These are phyloP conservation scores for Nothocercus julius DNA, from an alignment of 2,113 vertebrate species.

Conservation along the genomic window DNA sequence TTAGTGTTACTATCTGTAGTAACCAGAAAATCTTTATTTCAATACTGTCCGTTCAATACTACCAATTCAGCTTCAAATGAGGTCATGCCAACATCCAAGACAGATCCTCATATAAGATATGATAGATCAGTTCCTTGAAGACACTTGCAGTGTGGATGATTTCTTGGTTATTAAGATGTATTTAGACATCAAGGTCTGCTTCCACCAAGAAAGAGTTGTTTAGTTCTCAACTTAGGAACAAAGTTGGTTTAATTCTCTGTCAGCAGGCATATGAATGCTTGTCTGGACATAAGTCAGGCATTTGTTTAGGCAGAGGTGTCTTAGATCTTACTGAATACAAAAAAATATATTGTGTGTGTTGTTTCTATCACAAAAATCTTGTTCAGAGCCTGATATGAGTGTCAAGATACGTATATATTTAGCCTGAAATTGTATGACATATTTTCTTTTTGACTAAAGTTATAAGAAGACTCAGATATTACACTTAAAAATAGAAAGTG, in stretches of 20 bases:
- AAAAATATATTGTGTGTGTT: neutral
- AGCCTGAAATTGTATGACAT: no score
- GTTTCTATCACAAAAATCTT: neutral
- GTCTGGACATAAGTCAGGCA: neutral
- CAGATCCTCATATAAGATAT: neutral
- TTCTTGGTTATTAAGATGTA: neutral
- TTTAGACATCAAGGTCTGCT: slow-evolving; percentile 7
- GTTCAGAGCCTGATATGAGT: neutral
- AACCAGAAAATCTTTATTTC: neutral
- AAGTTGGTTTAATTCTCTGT: neutral
- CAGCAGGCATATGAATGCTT: neutral
- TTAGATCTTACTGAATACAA: neutral
- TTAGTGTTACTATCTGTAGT: neutral
- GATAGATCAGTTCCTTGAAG: slow-evolving; percentile 8
- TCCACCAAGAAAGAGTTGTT: neutral
- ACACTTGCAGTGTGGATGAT: neutral
- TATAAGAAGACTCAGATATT: neutral
- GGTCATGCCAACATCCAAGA: neutral
- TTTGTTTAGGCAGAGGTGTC: neutral
- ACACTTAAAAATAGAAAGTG: neutral
- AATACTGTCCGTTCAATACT: neutral
- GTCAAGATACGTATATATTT: neutral
- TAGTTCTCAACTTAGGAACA: neutral
- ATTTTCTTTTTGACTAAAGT: neutral
- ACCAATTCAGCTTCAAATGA: slow-evolving; percentile 18